Evolutionary conservation across 2,797 vertebrate genomes (phyloP).

Genomic region (Peromyscus aztecus): DNA sequence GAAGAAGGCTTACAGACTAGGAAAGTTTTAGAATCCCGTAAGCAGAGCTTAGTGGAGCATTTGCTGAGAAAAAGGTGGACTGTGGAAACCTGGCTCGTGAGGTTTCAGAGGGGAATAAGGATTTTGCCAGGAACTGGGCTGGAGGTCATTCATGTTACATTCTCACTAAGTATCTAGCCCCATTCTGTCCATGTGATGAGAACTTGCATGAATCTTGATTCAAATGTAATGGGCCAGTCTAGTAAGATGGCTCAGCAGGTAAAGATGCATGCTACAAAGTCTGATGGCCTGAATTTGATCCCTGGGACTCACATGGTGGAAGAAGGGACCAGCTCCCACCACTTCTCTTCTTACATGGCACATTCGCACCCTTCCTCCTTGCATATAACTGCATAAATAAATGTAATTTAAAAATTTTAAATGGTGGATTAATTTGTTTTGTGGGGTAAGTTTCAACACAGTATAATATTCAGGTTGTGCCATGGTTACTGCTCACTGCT

Average conservation of each 20-base stretch:
- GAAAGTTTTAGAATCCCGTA: background rate
- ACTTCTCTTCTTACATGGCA: background rate
- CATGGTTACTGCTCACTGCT: background rate
- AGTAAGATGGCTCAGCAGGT: background rate
- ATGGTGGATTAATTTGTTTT: background rate
- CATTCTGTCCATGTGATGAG: background rate
- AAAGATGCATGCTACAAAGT: background rate
- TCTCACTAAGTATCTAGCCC: background rate
- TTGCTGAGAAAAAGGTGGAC: background rate
- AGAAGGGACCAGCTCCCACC: background rate
- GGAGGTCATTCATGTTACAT: background rate
- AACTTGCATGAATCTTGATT: background rate
- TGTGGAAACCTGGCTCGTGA: background rate
- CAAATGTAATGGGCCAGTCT: background rate
- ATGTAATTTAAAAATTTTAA: background rate
- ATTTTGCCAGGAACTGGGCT: background rate
- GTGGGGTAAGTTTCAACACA: background rate
- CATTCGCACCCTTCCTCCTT: background rate
- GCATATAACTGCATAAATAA: background rate
- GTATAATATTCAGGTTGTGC: background rate
- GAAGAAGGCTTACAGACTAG: background rate
- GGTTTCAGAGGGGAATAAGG: background rate
- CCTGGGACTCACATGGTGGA: background rate
- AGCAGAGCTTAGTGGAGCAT: background rate
- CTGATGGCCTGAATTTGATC: background rate